These are phyloP conservation scores for Xiphophorus hellerii DNA, from an alignment of 2,113 vertebrate species.

Conservation along the genomic window DNA sequence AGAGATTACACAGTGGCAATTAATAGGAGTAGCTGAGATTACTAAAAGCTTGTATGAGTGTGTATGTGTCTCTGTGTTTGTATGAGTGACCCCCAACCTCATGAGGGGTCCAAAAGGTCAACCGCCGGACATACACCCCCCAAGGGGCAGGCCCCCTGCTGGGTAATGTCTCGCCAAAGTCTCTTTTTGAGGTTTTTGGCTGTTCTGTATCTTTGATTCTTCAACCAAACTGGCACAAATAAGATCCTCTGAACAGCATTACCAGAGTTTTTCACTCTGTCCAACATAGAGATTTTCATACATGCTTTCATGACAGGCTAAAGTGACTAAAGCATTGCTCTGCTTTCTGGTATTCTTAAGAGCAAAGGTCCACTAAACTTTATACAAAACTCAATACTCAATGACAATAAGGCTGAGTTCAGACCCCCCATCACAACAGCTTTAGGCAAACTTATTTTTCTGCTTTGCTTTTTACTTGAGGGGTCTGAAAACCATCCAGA, in stretches of 20 bases:
- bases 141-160: constrained; percentile 48
- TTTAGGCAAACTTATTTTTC: background rate
- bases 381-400: too few species aligned
- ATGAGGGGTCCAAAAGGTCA: constrained; percentile 56
- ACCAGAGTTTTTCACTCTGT: background rate
- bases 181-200: constrained; percentile 41
- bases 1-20: constrained; percentile 74
- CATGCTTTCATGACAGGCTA: background rate
- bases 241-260: constrained; percentile 3
- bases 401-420: too few species aligned
- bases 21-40: constrained; percentile 77
- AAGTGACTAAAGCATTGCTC: background rate
- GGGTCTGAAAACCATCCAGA: background rate
- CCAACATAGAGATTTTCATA: too few species aligned
- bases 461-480: background rate
- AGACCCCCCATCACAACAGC: background rate
- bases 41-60: constrained; percentile 44
- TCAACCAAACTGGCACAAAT: constrained; percentile 27
- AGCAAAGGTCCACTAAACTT: background rate
- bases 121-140: constrained; percentile 51
- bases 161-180: constrained; percentile 57
- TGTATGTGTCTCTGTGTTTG: constrained; percentile 32
- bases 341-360: background rate
- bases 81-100: constrained; percentile 37
- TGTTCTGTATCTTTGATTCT: constrained; percentile 13